Conservation (phyloP, 2,888 invertebrate species). For the Drosophila sordidapex region DNA sequence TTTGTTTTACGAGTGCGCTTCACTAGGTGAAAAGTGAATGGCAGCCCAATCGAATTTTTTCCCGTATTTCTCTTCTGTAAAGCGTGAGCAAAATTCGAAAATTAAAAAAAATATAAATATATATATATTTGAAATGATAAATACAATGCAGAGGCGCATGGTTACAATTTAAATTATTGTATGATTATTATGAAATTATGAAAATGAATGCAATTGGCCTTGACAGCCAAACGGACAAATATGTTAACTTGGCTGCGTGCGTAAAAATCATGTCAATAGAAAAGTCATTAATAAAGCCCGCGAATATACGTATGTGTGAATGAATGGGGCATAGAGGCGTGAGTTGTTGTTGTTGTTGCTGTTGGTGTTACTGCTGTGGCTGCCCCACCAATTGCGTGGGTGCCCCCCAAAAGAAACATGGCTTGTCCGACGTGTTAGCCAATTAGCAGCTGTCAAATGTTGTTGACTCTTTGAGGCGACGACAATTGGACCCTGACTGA, state of each 20-base stretch:
- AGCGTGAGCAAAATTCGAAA: slow-evolving; percentile 62
- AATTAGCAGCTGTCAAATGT: slow-evolving; percentile 78
- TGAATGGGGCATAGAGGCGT: slow-evolving; percentile 55
- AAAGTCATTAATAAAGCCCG: slow-evolving; percentile 67
- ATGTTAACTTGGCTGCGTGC: slow-evolving; percentile 61
- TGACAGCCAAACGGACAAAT: slow-evolving; percentile 60
- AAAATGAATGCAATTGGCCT: slow-evolving; percentile 76
- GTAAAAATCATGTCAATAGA: slow-evolving; percentile 76
- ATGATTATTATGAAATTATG: slow-evolving; percentile 62
- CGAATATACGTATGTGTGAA: slow-evolving; percentile 12
- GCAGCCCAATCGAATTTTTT: slow-evolving; percentile 56
- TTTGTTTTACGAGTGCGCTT: slow-evolving; percentile 61
- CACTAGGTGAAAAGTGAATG: slow-evolving; percentile 77
- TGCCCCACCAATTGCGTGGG: slow-evolving; percentile 49
- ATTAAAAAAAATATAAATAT: not conserved
- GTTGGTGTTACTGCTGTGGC: slow-evolving; percentile 1
- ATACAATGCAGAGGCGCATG: slow-evolving; percentile 51
- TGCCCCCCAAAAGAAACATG: slow-evolving; percentile 21
- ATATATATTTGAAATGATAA: not conserved
- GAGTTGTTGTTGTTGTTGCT: slow-evolving; percentile 24
- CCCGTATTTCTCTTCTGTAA: slow-evolving; percentile 28
- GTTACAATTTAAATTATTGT: slow-evolving; percentile 29
- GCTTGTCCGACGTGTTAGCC: slow-evolving; percentile 64
- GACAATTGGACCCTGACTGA: slow-evolving; percentile 56
- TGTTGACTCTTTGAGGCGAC: slow-evolving; percentile 66